phyloP scores from a whole-genome alignment of 2,113 vertebrate species.

The Serinus canaria region DNA sequence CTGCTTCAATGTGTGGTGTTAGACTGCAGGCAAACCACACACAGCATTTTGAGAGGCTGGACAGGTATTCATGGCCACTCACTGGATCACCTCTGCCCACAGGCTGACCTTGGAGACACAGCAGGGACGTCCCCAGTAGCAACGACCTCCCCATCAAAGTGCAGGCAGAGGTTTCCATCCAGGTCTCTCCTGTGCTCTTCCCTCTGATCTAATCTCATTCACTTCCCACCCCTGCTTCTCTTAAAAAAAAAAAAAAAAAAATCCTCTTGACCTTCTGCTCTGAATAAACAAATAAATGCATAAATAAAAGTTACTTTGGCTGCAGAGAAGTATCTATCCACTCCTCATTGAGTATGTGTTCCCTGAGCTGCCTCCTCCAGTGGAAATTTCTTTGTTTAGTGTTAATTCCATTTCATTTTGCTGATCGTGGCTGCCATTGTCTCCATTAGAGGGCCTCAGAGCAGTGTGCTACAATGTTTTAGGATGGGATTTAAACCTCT shows the following conservation, averaged over 20 bases:
- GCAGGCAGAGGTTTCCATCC: background rate
- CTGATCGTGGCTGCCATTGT: background rate
- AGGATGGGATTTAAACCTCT: background rate
- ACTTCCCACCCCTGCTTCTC: background rate
- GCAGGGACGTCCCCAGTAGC: rapidly evolving
- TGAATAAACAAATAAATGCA: background rate
- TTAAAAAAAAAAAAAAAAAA: background rate
- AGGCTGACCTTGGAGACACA: background rate
- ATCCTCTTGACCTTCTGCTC: background rate
- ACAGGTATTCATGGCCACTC: background rate
- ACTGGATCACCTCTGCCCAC: background rate
- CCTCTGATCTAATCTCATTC: background rate
- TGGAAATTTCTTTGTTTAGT: slow-evolving; percentile 16
- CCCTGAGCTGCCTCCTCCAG: background rate
- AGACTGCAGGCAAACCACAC: background rate
- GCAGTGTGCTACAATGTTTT: slow-evolving; percentile 21
- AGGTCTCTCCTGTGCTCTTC: background rate
- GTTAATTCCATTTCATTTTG: slow-evolving; percentile 19
- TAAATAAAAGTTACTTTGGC: background rate
- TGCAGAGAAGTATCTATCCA: background rate
- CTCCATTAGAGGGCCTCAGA: slow-evolving; percentile 66
- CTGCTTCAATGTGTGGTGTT: background rate
- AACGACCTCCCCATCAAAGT: background rate
- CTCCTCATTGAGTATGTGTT: background rate
- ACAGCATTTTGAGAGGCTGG: rapidly evolving